These are phyloP conservation scores for Bombus fervidus DNA, from an alignment of 1,140 invertebrate species.

Conservation along the genomic window DNA sequence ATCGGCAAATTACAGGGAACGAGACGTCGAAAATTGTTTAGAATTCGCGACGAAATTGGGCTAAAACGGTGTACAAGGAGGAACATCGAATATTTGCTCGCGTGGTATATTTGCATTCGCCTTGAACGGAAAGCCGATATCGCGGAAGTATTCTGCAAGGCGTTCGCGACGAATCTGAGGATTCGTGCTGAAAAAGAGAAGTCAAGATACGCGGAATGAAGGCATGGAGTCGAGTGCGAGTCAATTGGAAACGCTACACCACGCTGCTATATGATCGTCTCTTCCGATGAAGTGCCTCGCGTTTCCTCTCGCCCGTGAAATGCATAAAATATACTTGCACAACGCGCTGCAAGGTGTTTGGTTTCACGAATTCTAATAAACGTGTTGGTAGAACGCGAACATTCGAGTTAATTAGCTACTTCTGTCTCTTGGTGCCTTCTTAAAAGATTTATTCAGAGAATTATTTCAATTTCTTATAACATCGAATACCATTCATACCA, in stretches of 20 bases:
- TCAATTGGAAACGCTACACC: slow-evolving; percentile 15
- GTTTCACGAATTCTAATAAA: background rate
- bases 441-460: too few species aligned
- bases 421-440: too few species aligned
- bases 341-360: background rate
- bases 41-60: background rate
- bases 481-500: too few species aligned
- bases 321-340: background rate
- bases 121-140: background rate
- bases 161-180: background rate
- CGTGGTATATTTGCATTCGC: background rate
- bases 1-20: background rate
- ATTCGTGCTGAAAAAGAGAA: background rate
- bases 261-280: too few species aligned
- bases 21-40: background rate
- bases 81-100: background rate
- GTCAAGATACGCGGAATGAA: background rate
- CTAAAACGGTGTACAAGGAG: too few species aligned
- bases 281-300: too few species aligned
- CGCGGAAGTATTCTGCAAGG: background rate
- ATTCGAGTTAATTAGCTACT: background rate
- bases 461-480: too few species aligned
- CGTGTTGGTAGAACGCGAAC: too few species aligned
- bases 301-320: background rate
- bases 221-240: background rate